Evolutionary conservation across 2,888 invertebrate genomes (phyloP), one percentile per base, ranked within the genome.

Genomic region (Drosophila subsilvestris): DNA sequence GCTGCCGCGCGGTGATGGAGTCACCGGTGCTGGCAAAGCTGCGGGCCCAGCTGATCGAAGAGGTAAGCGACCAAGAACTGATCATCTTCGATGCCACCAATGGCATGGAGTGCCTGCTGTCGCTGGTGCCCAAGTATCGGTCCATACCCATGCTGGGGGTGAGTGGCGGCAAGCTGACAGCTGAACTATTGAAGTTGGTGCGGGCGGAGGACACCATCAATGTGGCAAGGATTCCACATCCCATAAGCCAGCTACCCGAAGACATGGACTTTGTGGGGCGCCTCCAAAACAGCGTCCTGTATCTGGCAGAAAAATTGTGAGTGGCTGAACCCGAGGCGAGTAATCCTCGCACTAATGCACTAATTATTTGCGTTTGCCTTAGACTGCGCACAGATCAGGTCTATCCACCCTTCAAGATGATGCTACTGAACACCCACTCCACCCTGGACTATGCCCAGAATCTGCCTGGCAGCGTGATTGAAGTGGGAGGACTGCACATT

Each of bases 401-500:
- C 1, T 50, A 18, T 12, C 76, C 70, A 14, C 60, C 60, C 0
- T 74, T 85, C 14, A 67, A 81, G 20, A 8, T 92, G 3, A 72
- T 88, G 12, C 75, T 92, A 12, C 85, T 91, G 0, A 92, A 92
- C 66, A 87, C 89, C 0, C 85, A 92, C 78, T 84, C 90, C 1
- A 79, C 85, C 1, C 63, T 90, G 3, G 90, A 91, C 44, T 90
- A 85, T 63, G 77, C 89, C 1, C 88, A 90, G 42, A 87, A 91
- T 37, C 42, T 91, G n/a, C 90, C 91, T 4, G 90, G 91, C 7
- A 90, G 90, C 75, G 76, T 92, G 0, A 84, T 92, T 14, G 89
- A 91, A 77, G 83, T 92, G 2, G 92, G 90, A 8, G 92, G 92
- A 0, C 61, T 92, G 49, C 92, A 92, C 47, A 89, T 92, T 47